phyloP scores from a whole-genome alignment of 1,140 invertebrate genomes.

The Eumaeus atala region DNA sequence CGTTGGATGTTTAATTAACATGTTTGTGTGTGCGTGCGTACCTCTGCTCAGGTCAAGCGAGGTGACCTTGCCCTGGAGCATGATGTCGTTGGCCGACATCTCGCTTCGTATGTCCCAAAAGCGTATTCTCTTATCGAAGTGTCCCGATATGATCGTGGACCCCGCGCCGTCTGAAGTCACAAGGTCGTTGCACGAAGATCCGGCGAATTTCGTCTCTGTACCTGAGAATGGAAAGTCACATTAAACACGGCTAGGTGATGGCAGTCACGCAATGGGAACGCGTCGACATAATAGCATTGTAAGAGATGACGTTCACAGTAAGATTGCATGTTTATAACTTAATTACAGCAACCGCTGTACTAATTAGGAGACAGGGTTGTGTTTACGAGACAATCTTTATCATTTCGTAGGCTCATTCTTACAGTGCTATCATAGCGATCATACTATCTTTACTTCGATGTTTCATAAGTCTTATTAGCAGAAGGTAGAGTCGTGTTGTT shows the following conservation, averaged over 20 bases:
- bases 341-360: slow-evolving; percentile 6
- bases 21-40: slow-evolving; percentile 60
- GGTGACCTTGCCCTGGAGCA: slow-evolving; percentile 94
- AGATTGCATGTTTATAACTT: slow-evolving; percentile 15
- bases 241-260: slow-evolving; percentile 4
- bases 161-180: slow-evolving; percentile 91
- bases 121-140: slow-evolving; percentile 96
- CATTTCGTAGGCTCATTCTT: too few relatives aligned
- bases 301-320: slow-evolving; percentile 8
- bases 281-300: slow-evolving; percentile 11
- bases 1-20: slow-evolving; percentile 29
- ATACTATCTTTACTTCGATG: too few relatives aligned
- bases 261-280: slow-evolving; percentile 17
- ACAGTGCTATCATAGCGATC: too few relatives aligned
- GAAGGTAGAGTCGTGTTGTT: too few relatives aligned
- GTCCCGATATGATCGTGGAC: slow-evolving; percentile 96
- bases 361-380: slow-evolving; percentile 6
- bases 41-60: slow-evolving; percentile 94
- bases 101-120: slow-evolving; percentile 96
- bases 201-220: slow-evolving; percentile 96
- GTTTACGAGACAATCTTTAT: background rate
- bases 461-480: too few relatives aligned
- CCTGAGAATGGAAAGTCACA: slow-evolving; percentile 72
- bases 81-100: slow-evolving; percentile 86
- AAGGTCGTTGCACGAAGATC: slow-evolving; percentile 96